Conservation (phyloP, 2,113 vertebrate species). For the Lontra canadensis region DNA sequence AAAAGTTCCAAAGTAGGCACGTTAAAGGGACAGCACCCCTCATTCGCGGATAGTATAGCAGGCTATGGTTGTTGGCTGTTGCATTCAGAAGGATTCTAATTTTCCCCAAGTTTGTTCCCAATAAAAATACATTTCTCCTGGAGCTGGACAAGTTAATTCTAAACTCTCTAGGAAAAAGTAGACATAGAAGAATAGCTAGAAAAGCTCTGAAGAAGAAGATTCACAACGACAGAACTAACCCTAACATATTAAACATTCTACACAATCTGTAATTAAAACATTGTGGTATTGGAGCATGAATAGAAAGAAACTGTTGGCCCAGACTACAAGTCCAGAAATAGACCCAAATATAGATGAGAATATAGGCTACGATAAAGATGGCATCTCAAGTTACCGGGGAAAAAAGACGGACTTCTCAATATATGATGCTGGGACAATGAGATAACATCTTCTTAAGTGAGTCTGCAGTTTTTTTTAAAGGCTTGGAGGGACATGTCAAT, state of each 20-base stretch:
- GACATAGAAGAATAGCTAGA: neutral
- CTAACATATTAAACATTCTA: neutral
- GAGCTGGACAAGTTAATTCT: neutral
- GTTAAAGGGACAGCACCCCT: neutral
- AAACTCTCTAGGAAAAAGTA: neutral
- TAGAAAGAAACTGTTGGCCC: neutral
- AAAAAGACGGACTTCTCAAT: neutral
- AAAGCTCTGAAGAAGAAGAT: neutral
- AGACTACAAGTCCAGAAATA: neutral
- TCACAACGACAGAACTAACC: neutral
- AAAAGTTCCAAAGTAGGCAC: neutral
- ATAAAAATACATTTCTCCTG: neutral
- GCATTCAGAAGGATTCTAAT: neutral
- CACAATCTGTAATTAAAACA: neutral
- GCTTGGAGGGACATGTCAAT: neutral
- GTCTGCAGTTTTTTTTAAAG: neutral
- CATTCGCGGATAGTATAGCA: neutral
- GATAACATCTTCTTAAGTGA: neutral
- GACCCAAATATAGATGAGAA: neutral
- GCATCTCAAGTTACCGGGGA: neutral
- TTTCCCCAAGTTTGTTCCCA: neutral
- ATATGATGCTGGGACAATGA: neutral
- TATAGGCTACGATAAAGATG: neutral
- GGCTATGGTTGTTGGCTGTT: neutral
- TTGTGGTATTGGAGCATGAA: neutral